These are phyloP conservation scores for Eumacrocentrus americanus DNA, from an alignment of 2,888 invertebrate species.

Conservation along the genomic window DNA sequence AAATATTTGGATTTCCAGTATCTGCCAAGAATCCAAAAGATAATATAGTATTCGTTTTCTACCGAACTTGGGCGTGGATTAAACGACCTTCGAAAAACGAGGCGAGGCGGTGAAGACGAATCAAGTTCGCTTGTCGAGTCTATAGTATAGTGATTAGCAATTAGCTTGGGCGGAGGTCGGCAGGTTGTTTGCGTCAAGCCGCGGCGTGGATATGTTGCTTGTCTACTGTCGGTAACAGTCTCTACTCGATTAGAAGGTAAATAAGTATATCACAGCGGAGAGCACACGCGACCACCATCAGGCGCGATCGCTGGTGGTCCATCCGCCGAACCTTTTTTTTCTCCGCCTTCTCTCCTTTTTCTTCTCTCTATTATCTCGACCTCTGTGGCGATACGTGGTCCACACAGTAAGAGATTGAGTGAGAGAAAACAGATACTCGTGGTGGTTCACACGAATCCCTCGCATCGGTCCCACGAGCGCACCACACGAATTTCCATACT, in stretches of 20 bases:
- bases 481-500: constrained; percentile 30
- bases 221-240: constrained; percentile 1
- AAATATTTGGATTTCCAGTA: constrained; percentile 21
- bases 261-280: constrained; percentile 21
- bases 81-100: constrained; percentile 18
- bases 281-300: constrained; percentile 28
- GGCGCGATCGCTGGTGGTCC: constrained; percentile 29
- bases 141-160: constrained; percentile 45
- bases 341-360: constrained; percentile 22
- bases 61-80: constrained; percentile 18
- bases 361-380: constrained; percentile 28
- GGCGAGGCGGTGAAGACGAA: constrained; percentile 26
- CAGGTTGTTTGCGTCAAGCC: constrained; percentile 15
- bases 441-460: constrained; percentile 25
- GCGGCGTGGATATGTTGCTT: background rate
- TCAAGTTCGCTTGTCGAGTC: constrained; percentile 14
- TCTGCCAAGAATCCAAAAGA: background rate
- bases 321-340: constrained; percentile 26
- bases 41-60: too few species aligned
- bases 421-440: constrained; percentile 15
- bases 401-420: constrained; percentile 10
- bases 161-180: constrained; percentile 39
- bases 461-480: constrained; percentile 26
- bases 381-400: constrained; percentile 1
- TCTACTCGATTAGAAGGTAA: constrained; percentile 13